phyloP scores from a whole-genome alignment of 2,113 vertebrate species.

The Amblyopsis rosae region DNA sequence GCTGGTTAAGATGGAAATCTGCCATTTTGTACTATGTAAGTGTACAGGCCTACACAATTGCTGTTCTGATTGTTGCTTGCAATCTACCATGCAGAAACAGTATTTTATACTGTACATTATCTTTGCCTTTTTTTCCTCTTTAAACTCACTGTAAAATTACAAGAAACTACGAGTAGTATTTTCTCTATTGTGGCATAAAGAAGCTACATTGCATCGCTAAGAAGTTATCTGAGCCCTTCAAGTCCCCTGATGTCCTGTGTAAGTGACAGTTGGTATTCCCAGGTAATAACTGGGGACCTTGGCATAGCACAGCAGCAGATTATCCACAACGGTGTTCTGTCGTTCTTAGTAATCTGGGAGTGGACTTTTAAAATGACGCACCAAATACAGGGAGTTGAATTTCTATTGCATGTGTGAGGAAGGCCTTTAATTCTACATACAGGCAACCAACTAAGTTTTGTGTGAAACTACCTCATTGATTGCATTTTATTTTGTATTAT shows the following conservation, averaged over 20 bases:
- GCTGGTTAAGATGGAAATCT: neutral
- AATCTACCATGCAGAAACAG: neutral
- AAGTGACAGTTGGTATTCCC: constrained; percentile 8
- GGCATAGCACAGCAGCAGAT: constrained; percentile 12
- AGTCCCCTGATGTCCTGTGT: neutral
- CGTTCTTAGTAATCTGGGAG: constrained; percentile 7
- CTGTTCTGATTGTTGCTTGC: neutral
- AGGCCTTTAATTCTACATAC: constrained; percentile 27
- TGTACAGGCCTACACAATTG: no score
- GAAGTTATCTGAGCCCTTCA: neutral
- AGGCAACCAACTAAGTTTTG: constrained; percentile 27
- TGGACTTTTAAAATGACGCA: constrained; percentile 9
- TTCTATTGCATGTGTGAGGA: constrained; percentile 16
- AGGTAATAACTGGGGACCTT: constrained; percentile 4
- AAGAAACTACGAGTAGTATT: neutral
- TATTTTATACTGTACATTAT: neutral
- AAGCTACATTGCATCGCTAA: neutral
- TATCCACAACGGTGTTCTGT: constrained; percentile 4
- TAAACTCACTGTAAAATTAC: neutral
- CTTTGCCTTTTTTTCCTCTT: neutral
- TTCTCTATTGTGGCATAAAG: neutral
- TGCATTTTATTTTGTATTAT: neutral
- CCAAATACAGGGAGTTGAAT: constrained; percentile 15
- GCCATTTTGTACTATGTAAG: no score
- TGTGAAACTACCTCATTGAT: constrained; percentile 46